Evolutionary conservation across 2,888 invertebrate genomes (phyloP).

Genomic region (Drosophila mettleri): DNA sequence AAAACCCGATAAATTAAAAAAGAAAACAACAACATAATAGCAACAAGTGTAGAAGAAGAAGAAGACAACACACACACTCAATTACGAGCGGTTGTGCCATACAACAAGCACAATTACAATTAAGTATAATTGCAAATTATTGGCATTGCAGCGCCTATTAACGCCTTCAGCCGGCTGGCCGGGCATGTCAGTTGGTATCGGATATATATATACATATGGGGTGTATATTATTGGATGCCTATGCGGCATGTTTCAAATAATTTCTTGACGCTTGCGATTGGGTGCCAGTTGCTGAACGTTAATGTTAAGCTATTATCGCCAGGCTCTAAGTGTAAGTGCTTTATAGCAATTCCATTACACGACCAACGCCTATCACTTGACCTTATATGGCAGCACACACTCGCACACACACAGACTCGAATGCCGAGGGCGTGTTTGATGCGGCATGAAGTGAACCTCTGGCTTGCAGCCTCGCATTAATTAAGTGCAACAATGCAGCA

Average conservation of each 20-base stretch:
- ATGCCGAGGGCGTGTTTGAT: slow-evolving; percentile 64
- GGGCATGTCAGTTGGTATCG: slow-evolving; percentile 24
- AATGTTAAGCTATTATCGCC: slow-evolving; percentile 64
- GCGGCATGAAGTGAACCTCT: slow-evolving; percentile 46
- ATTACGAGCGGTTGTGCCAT: slow-evolving; percentile 48
- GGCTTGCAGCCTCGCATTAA: slow-evolving; percentile 68
- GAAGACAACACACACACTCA: slow-evolving; percentile 47
- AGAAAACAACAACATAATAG: slow-evolving; percentile 26
- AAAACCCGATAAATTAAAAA: slow-evolving; percentile 35
- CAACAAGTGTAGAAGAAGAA: slow-evolving; percentile 24
- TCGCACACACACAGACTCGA: slow-evolving; percentile 17
- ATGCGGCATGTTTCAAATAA: slow-evolving; percentile 74
- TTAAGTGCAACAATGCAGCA: slow-evolving; percentile 77
- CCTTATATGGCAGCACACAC: slow-evolving; percentile 54
- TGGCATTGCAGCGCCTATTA: slow-evolving; percentile 78
- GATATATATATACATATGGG: slow-evolving; percentile 1
- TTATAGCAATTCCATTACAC: slow-evolving; percentile 65
- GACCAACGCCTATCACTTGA: slow-evolving; percentile 64
- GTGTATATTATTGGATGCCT: slow-evolving; percentile 67
- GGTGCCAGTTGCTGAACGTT: slow-evolving; percentile 71
- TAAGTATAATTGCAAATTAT: slow-evolving; percentile 79
- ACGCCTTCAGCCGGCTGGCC: slow-evolving; percentile 60
- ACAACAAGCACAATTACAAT: slow-evolving; percentile 59
- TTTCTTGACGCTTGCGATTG: slow-evolving; percentile 71
- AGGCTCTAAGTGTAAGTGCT: slow-evolving; percentile 53